These are phyloP conservation scores for Panurus biarmicus DNA, from an alignment of 2,113 vertebrate species.

Conservation along the genomic window DNA sequence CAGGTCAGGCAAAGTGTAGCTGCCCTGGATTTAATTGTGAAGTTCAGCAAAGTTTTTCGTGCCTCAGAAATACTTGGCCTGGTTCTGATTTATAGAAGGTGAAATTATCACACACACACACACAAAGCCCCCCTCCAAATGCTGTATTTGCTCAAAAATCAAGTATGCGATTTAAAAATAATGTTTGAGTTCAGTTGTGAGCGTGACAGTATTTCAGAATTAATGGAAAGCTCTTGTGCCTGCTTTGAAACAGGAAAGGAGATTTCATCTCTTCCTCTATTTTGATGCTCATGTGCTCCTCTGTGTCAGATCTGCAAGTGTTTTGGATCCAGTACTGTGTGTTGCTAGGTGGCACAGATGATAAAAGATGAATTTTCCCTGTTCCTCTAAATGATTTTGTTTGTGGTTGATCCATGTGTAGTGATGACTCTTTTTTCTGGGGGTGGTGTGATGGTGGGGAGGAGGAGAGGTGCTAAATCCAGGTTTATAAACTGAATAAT, in stretches of 20 bases:
- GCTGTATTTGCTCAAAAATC: neutral
- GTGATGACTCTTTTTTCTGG: conserved; percentile 3
- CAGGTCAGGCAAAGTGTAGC: neutral
- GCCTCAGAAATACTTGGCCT: neutral
- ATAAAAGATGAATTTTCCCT: conserved; percentile 27
- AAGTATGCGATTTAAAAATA: neutral
- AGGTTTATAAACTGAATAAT: conserved; percentile 36
- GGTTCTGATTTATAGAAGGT: neutral
- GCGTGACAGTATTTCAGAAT: neutral
- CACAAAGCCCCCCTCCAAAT: fast-evolving
- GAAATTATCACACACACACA: neutral
- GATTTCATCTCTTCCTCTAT: neutral
- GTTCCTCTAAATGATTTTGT: conserved; percentile 5
- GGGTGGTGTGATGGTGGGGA: conserved; percentile 33
- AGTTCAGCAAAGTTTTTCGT: neutral
- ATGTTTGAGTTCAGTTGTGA: neutral
- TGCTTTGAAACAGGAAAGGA: neutral
- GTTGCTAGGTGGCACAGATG: conserved; percentile 56
- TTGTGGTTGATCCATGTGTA: conserved; percentile 5
- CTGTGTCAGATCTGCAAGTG: neutral
- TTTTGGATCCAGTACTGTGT: neutral
- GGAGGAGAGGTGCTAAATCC: conserved; percentile 40
- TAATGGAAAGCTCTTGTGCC: neutral
- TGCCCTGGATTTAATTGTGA: neutral
- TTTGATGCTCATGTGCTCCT: neutral